Base-by-base conservation (phyloP, 2,113 vertebrate species). In the Clarias batrachus region DNA sequence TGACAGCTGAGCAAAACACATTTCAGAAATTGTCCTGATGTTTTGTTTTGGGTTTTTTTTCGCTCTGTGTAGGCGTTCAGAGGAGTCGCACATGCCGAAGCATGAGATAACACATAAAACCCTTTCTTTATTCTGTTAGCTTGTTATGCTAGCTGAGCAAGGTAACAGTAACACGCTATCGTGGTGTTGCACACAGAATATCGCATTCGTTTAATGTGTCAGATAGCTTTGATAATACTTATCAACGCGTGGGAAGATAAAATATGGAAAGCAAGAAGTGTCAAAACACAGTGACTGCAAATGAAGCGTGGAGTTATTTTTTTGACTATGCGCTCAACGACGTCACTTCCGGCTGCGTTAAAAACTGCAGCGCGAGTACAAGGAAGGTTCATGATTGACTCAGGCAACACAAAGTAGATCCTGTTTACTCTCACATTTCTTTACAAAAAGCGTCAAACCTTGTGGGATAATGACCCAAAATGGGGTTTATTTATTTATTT, bases 331-430 rank as follows among this genome's bases (percentile, higher is more conserved):
- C 30, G 68, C 19, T 74, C 56, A 19, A 2, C 56, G 56, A 62
- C 83, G 83, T 84, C 83, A 84, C 83, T 57, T 84, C 83, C 83
- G 83, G 70, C 23, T 19, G 30, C 21, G 81, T 63, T 66, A 27
- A 82, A 41, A 27, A 3, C 54, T 27, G 56, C 27, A 33, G 23
- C 56, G 19, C 17, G 56, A 10, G 56, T 60, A 6, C 8, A 33
- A 6, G 4, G 73, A 76, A 54, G 41, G 52, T 23, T 21, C 1
- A 0, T 37, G 70, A 19, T 77, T 27, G 56, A 12, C 30, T 19
- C 30, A 9, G 56, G n/a, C 41, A 52, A 33, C 30, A 70, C 33
- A 37, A 0, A 37, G 33, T 70, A 17, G 0, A 33, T 3, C 30
- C 33, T 21, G 70, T 48, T 41, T 41, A 33, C 33, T 41, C 5